Evolutionary conservation across 2,113 vertebrate genomes (phyloP).

Genomic region (Columba janthina): DNA sequence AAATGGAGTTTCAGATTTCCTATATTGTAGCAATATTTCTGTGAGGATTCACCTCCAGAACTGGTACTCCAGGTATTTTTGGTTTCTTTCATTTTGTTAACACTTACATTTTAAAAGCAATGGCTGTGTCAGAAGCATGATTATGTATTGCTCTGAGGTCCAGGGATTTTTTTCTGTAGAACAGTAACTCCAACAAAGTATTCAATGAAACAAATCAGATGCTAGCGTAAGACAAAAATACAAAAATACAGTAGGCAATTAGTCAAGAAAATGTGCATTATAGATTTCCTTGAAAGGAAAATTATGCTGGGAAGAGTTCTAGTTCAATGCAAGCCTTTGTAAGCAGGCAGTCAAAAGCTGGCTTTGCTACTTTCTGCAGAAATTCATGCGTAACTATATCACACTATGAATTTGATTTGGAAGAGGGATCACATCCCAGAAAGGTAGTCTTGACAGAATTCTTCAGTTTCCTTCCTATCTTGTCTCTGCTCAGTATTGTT

Average conservation of each 20-base stretch:
- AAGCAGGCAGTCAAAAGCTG: not conserved
- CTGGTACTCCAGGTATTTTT: not conserved
- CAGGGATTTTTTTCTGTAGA: not conserved
- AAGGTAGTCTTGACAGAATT: not conserved
- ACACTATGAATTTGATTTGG: not conserved
- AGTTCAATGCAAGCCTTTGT: not conserved
- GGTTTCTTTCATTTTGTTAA: not conserved
- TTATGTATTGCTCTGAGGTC: not conserved
- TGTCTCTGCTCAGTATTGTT: not conserved
- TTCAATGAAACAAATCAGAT: not conserved
- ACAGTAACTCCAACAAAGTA: not conserved
- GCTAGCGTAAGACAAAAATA: not conserved
- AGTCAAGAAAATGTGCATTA: not conserved
- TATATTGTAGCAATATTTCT: not conserved
- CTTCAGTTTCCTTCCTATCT: not conserved
- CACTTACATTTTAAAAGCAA: not conserved
- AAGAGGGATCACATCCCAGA: not conserved
- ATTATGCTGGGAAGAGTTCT: not conserved
- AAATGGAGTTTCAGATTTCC: conserved; percentile 18
- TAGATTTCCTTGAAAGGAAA: not conserved
- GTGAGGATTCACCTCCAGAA: not conserved
- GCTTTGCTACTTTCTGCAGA: not conserved
- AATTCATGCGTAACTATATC: not conserved
- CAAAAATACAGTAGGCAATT: not conserved
- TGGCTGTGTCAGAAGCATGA: not conserved